Evolutionary conservation across 2,888 invertebrate genomes (phyloP).

Genomic region (Cosmorhoe ocellata): DNA sequence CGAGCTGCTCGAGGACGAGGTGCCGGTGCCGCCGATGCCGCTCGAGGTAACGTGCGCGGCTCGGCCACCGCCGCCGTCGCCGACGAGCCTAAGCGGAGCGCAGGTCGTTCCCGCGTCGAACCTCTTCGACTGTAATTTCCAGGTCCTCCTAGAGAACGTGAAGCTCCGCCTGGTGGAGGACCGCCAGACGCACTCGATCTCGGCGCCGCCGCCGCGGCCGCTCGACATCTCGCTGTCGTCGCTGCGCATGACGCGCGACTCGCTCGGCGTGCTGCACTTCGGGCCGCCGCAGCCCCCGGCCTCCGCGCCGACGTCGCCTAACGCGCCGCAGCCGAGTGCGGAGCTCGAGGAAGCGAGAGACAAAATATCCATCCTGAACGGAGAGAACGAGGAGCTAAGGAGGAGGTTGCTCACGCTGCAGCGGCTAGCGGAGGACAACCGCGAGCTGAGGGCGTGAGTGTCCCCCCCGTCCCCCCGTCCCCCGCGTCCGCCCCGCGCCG

Average conservation of each 20-base stretch:
- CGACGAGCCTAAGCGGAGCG: too few species aligned
- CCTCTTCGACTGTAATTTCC: too few species aligned
- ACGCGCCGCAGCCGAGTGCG: constrained; percentile 56
- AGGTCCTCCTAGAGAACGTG: constrained; percentile 89
- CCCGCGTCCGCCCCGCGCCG: too few species aligned
- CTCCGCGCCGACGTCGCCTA: constrained; percentile 52
- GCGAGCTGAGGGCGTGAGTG: constrained; percentile 75
- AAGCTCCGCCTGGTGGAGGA: constrained; percentile 91
- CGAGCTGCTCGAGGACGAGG: constrained; percentile 82
- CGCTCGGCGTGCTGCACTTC: constrained; percentile 88
- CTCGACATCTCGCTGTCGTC: constrained; percentile 88
- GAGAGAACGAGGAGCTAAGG: constrained; percentile 79
- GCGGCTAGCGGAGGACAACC: constrained; percentile 80
- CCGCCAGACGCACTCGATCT: constrained; percentile 88
- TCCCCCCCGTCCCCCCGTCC: too few species aligned
- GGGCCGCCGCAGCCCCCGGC: constrained; percentile 79
- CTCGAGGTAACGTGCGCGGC: too few species aligned
- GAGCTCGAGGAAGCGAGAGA: constrained; percentile 74
- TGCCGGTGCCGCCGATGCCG: too few species aligned
- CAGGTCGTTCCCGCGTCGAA: too few species aligned
- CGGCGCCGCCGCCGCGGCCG: constrained; percentile 91
- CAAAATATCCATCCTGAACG: constrained; percentile 58
- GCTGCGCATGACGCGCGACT: constrained; percentile 86
- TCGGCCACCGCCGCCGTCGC: too few species aligned
- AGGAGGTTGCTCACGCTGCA: constrained; percentile 72